Evolutionary conservation across 2,797 vertebrate species (phyloP), one percentile per base, ranked within the genome.

Genomic region (Protosalanx chinensis): DNA sequence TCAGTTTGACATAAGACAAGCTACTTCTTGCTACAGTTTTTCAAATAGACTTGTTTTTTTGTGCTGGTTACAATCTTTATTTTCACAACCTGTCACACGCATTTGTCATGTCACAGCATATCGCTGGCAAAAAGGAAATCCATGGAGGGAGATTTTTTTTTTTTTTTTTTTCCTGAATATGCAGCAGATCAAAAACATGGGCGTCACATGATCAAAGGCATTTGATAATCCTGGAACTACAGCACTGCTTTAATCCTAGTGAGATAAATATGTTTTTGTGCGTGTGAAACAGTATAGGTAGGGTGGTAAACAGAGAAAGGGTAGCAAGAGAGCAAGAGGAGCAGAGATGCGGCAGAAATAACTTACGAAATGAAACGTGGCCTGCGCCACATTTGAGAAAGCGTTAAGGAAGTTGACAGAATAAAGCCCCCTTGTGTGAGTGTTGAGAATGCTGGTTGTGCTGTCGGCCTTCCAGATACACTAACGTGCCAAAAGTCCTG

Each of bases 201-300:
- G 78, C 84, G 86, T 90, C 88, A 92, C 88, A 89, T 93, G 90
- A 92, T 91, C 87, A 90, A 91, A 90, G 90, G 85, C 88, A 88
- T 91, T 87, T 88, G 88, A 90, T 89, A 91, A 91, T 92, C 89
- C 87, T 89, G 89, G 85, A 91, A 89, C 87, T 87, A 88, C 85
- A 90, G 84, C 87, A 79, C 83, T 82, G 65, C 73, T 89, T 90
- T 91, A 89, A 92, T 90, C 87, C 87, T 72, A 81, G 75, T 32
- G 80, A 87, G 83, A 85, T 79, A 87, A 86, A 78, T 84, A 81
- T 85, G 46, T 63, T 75, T 90, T 87, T 88, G 83, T 82, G 81
- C 72, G 74, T 41, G 1, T 73, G 64, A 5, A 65, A 76, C 76
- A 75, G 64, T 82, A 46, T 46, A 46, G 41, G 84, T 80, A 41